Evolutionary conservation across 1,140 invertebrate species (phyloP).

Genomic region (Nephotettix cincticeps): DNA sequence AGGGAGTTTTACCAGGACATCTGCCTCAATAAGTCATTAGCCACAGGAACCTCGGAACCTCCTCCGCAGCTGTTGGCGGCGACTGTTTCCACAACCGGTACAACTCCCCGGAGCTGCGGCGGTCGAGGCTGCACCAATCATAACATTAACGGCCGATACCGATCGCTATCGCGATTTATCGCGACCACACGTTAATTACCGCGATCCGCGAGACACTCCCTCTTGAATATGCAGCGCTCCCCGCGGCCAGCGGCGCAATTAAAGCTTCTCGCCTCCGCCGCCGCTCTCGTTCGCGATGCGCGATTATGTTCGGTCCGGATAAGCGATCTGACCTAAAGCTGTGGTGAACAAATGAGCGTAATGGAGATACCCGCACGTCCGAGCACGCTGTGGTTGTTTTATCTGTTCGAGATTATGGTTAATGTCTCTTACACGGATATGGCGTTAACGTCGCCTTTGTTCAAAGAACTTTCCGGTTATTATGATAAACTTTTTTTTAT

Average conservation of each 20-base stretch:
- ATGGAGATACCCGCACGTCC: too few species aligned
- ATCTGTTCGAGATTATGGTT: too few species aligned
- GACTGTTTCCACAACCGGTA: not conserved
- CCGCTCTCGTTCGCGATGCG: too few species aligned
- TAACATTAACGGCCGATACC: not conserved
- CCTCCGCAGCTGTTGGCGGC: not conserved
- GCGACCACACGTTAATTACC: conserved; percentile 10
- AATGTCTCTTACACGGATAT: too few species aligned
- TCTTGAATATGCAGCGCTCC: conserved; percentile 15
- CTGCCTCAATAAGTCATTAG: not conserved
- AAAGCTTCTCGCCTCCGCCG: too few species aligned
- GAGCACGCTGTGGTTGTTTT: too few species aligned
- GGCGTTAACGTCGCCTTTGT: too few species aligned
- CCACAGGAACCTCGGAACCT: not conserved
- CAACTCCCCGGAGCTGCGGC: not conserved
- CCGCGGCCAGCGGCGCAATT: not conserved
- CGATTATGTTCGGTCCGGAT: too few species aligned
- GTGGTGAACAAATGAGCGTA: too few species aligned
- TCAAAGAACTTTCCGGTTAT: too few species aligned
- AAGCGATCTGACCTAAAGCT: too few species aligned
- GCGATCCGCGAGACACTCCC: conserved; percentile 15
- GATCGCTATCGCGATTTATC: conserved; percentile 9
- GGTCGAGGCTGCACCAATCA: not conserved
- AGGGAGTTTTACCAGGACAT: not conserved
- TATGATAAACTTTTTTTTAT: too few species aligned